Percentiles rank a stretch among this genome's conserved stretches.
phyloP scores from a whole-genome alignment of 30 jellyfish, hydroid and myxozoan species.

The Aurelia coerulea region DNA sequence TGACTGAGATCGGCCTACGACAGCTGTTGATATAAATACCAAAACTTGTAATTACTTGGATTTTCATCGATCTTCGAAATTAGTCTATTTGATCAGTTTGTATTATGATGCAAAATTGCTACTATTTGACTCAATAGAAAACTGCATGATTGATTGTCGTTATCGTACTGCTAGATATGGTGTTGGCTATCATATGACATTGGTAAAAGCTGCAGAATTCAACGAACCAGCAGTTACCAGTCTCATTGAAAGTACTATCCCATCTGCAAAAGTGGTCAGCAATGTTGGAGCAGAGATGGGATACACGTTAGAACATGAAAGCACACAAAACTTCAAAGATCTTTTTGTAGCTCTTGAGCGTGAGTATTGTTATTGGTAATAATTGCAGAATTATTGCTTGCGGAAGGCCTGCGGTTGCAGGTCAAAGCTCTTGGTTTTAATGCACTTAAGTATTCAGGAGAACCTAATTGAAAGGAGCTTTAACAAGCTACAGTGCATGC shows the following conservation, averaged over 20 bases:
- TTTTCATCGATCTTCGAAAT: no score
- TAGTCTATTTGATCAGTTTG: no score
- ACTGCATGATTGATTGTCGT: no score
- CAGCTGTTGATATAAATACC: no score
- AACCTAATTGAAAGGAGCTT: no score
- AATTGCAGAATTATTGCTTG: neutral
- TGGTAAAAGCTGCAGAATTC: slow-evolving; percentile 79
- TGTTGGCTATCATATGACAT: slow-evolving; percentile 93
- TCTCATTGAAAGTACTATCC: slow-evolving; percentile 52
- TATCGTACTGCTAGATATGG: slow-evolving; percentile 72
- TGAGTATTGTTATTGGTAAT: neutral
- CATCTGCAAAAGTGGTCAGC: slow-evolving; percentile 86
- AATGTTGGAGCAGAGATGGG: slow-evolving; percentile 85
- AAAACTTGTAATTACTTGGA: no score
- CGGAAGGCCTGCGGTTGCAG: neutral
- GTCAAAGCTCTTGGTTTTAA: no score
- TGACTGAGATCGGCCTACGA: no score
- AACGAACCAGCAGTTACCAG: slow-evolving; percentile 36
- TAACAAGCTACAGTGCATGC: no score
- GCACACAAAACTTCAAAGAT: slow-evolving; percentile 77
- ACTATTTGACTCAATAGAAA: no score
- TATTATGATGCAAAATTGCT: no score
- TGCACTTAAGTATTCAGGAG: no score
- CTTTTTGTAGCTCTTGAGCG: slow-evolving; percentile 82
- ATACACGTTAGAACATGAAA: slow-evolving; percentile 78